Percentiles rank a stretch among this genome's conserved stretches.
Conservation (phyloP, 2,797 vertebrate genomes). For the Hypotaenidia philippensis region DNA sequence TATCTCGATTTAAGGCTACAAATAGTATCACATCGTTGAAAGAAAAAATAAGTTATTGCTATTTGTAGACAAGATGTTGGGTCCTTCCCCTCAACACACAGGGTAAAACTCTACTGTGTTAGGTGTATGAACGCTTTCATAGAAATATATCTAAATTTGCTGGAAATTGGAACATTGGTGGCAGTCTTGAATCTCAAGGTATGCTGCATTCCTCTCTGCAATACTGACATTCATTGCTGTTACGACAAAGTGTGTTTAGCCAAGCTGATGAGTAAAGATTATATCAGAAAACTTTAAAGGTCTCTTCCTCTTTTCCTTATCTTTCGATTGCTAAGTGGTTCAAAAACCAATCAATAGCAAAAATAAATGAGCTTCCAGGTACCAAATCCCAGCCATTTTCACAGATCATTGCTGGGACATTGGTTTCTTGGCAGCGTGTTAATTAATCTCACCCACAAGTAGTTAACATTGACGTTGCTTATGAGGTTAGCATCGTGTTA, state of each 20-base stretch:
- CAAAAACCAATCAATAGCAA: not conserved
- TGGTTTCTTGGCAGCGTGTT: not conserved
- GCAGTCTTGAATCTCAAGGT: not conserved
- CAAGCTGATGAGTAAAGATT: not conserved
- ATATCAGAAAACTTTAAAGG: not conserved
- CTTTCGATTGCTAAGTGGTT: not conserved
- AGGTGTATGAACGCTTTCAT: not conserved
- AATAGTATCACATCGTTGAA: not conserved
- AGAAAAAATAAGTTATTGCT: not conserved
- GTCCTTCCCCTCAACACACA: not conserved
- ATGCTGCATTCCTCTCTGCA: not conserved
- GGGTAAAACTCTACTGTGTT: no score
- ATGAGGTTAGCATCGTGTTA: not conserved
- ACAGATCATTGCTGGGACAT: not conserved
- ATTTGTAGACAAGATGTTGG: not conserved
- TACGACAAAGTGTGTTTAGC: not conserved
- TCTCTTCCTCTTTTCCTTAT: not conserved
- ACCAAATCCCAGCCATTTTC: not conserved
- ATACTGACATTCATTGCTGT: not conserved
- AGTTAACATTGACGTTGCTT: not conserved
- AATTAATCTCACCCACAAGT: not conserved
- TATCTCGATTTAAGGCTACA: not conserved
- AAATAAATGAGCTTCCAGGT: not conserved
- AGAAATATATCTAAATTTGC: not conserved
- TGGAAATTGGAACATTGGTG: not conserved